Evolutionary conservation across 2,113 vertebrate species (phyloP), one percentile per base, ranked within the genome.

Genomic region (Bubo bubo): DNA sequence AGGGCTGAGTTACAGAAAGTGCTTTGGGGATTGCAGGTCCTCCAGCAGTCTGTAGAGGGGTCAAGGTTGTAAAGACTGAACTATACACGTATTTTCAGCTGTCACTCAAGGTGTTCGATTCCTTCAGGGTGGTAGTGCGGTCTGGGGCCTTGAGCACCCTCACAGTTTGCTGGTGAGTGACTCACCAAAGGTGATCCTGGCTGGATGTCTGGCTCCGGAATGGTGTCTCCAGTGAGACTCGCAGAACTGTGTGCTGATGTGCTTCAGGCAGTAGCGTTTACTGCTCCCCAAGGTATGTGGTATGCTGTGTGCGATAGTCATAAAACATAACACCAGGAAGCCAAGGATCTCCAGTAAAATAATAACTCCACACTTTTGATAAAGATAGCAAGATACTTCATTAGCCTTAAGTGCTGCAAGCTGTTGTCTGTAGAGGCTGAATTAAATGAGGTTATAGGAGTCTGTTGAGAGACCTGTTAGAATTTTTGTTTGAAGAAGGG

Each of bases 171-270:
- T 1, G 2, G 24, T 63, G 77, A 76, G 68, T 14, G 53, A 55
- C 23, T 34, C 39, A 67, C 49, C 34, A 41, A 34, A 58, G 16
- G 58, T 58, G 63, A 55, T 56, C 15, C 43, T 50, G 43, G 12
- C 28, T 39, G 49, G 35, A n/a, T 1, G 2, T 28, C 32, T 45
- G n/a, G 20, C 45, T 79, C 26, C 0, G 1, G 43, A 7, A 62
- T 3, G 9, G 7, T 47, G 22, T 56, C 49, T 79, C 19, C 75
- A 32, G 67, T 16, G 53, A 66, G 50, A 71, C 24, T 49, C 1
- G 3, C 56, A 86, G 66, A 72, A 2, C 28, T 32, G 10, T 9
- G 22, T 63, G 49, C 76, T 79, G 30, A 34, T 39, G 50, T 28
- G 34, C 30, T 73, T 85, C 70, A 10, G 13, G 41, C 55, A 20